Percentiles rank a stretch among this genome's conserved stretches.
Evolutionary conservation across 1,140 invertebrate species (phyloP).

Genomic region (Euglossa dilemma): DNA sequence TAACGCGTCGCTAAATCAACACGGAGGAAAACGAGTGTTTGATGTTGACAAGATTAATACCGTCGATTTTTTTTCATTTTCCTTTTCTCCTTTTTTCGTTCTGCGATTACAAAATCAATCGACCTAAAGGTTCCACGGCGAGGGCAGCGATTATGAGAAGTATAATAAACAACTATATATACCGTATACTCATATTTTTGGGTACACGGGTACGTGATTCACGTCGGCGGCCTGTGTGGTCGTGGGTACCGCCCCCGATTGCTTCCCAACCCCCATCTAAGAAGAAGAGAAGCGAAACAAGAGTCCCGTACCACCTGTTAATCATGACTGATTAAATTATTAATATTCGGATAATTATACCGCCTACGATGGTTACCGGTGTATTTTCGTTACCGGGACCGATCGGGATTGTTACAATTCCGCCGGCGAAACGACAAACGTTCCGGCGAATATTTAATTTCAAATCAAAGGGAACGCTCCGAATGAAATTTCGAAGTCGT

Average conservation of each 20-base stretch:
- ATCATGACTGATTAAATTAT: slow-evolving; percentile 77
- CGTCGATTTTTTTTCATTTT: too few relatives aligned
- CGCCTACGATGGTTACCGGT: slow-evolving; percentile 21
- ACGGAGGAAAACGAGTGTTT: neutral
- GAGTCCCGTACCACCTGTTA: slow-evolving; percentile 71
- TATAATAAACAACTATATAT: slow-evolving; percentile 17
- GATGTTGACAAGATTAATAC: too few relatives aligned
- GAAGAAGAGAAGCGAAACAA: slow-evolving; percentile 30
- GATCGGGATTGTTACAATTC: neutral
- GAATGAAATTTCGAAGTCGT: neutral
- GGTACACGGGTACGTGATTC: slow-evolving; percentile 60
- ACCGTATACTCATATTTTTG: slow-evolving; percentile 18
- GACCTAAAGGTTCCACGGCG: neutral
- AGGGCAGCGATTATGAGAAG: neutral
- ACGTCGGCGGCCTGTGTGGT: slow-evolving; percentile 71
- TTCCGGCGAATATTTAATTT: neutral
- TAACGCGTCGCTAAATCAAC: neutral
- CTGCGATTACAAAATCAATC: neutral
- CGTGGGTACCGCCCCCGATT: slow-evolving; percentile 63
- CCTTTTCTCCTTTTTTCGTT: too few relatives aligned
- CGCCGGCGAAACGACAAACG: too few relatives aligned
- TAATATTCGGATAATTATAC: slow-evolving; percentile 76
- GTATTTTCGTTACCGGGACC: neutral
- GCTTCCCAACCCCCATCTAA: slow-evolving; percentile 55
- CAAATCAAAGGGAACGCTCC: neutral